A percentile compares a stretch with the other conserved stretches of the same genome.
Evolutionary conservation across 2,113 vertebrate genomes (phyloP).

Genomic region (Brachypteracias leptosomus): DNA sequence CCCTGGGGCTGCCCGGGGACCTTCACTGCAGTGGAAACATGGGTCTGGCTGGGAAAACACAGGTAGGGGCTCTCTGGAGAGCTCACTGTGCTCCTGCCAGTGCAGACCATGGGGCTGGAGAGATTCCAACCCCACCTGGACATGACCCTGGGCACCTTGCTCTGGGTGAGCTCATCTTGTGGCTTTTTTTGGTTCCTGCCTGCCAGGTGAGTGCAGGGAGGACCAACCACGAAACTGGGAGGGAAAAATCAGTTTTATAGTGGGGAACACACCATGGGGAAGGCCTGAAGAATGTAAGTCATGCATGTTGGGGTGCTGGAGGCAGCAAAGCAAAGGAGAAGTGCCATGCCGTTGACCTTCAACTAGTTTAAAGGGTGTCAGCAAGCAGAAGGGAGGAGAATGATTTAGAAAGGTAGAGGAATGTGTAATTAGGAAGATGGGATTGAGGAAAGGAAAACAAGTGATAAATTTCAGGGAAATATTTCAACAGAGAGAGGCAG

Average conservation of each 20-base stretch:
- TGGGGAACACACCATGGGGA: fast-evolving
- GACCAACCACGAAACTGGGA: background rate
- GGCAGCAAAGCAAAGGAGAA: background rate
- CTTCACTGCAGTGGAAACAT: too few species aligned
- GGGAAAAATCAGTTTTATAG: background rate
- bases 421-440: conserved; percentile 23
- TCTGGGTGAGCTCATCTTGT: background rate
- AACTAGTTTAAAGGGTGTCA: background rate
- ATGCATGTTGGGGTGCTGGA: background rate
- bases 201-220: background rate
- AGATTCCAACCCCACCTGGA: background rate
- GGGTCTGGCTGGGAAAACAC: background rate
- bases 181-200: background rate
- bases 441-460: background rate
- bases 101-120: background rate
- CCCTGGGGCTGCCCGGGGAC: fast-evolving
- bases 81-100: fast-evolving
- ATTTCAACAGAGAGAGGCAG: background rate
- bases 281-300: background rate
- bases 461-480: conserved; percentile 45
- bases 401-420: conserved; percentile 60
- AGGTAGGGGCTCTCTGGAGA: background rate
- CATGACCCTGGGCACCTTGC: background rate
- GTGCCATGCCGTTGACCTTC: background rate
- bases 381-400: conserved; percentile 32